Evolutionary conservation across 2,113 vertebrate genomes (phyloP), one percentile per base, ranked within the genome.

Genomic region (Melanotaenia duboulayi): DNA sequence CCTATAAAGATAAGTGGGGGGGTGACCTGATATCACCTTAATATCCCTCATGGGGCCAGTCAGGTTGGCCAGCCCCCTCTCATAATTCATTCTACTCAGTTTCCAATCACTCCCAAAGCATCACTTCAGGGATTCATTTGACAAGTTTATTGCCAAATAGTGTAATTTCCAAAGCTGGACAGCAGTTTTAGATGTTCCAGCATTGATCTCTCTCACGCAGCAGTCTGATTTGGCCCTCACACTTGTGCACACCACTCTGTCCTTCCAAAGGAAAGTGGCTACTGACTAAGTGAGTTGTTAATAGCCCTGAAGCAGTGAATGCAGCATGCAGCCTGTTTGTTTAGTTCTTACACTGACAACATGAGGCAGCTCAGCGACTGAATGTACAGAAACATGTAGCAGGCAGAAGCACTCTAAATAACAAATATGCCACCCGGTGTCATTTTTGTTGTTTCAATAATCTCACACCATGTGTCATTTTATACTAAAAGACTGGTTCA

Each of bases 131-230:
- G 71, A 56, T 78, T 83, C 68, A 48, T 78, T 60, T 74, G 77
- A 85, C 76, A 76, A 14, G 1, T 83, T 88, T 75, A 60, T 70
- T 64, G 65, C 72, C 72, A 85, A 68, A 68, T 20, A 76, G 81
- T 70, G 78, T 4, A 20, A 73, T 81, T 73, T 83, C 74, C 49
- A 68, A 48, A 69, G 67, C 73, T 63, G 73, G 74, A 48, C 58
- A 51, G 72, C 63, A 72, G 42, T 57, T 76, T 73, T n/a, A 58
- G 46, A 65, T 66, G 71, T 20, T 54, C 35, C 71, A 54, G 16
- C 57, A 54, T 72, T 5, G 71, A 73, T 80, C 67, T 78, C 62
- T 44, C 28, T 77, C 50, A 19, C 73, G 48, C 20, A 10, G 63
- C 64, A 70, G 52, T 66, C 46, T 63, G 70, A 67, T 67, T 76